These are phyloP conservation scores for Hydra vulgaris DNA, from an alignment of 30 jellyfish, hydroid and myxozoan species.

Conservation along the genomic window DNA sequence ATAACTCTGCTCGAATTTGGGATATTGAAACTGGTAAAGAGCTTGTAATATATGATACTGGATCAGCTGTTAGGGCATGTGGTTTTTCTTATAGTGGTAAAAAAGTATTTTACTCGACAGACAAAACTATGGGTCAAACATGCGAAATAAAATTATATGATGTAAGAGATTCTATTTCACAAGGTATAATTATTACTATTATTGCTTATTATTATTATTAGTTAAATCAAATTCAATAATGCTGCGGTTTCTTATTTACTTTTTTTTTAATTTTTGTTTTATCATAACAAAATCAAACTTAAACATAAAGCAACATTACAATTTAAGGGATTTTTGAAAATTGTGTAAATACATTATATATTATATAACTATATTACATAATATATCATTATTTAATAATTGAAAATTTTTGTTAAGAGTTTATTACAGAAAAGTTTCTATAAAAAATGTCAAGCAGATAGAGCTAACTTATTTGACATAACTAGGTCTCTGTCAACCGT, in stretches of 20 bases:
- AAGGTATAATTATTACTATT: conserved; percentile 20
- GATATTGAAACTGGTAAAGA: conserved; percentile 85
- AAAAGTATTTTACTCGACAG: conserved; percentile 63
- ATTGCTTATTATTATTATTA: neutral
- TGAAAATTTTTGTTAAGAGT: too few species aligned
- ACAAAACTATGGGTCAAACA: conserved; percentile 69
- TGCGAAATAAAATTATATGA: conserved; percentile 64
- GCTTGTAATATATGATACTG: conserved; percentile 43
- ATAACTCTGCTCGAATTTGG: conserved; percentile 68
- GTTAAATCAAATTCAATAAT: neutral
- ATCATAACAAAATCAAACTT: too few species aligned
- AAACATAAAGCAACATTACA: too few species aligned
- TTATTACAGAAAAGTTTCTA: too few species aligned
- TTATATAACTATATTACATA: too few species aligned
- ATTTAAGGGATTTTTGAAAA: too few species aligned
- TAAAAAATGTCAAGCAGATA: too few species aligned
- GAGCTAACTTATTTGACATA: too few species aligned
- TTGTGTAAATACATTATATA: too few species aligned
- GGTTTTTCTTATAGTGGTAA: conserved; percentile 71
- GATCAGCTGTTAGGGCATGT: conserved; percentile 90
- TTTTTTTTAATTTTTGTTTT: too few species aligned
- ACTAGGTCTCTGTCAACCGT: too few species aligned
- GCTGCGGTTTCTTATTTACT: neutral
- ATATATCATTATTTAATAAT: too few species aligned
- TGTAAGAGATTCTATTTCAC: conserved; percentile 46